A percentile compares a stretch with the other conserved stretches of the same genome.
phyloP scores from a whole-genome alignment of 2,113 vertebrate species.

The Ameiurus melas region DNA sequence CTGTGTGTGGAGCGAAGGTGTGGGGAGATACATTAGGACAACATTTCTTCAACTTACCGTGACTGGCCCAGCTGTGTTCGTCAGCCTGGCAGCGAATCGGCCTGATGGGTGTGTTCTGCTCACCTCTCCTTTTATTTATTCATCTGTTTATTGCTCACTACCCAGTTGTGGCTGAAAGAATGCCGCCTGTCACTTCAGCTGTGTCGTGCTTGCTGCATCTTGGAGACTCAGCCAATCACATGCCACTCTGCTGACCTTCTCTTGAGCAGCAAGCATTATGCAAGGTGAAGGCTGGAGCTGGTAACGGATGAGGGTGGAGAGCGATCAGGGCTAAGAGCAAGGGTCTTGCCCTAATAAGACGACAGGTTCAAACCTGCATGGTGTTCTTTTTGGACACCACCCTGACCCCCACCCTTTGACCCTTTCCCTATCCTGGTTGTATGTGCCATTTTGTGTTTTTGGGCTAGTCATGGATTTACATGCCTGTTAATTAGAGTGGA shows the following conservation, averaged over 20 bases:
- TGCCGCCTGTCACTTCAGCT: conserved; percentile 74
- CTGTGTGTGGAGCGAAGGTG: conserved; percentile 50
- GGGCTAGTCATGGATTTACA: conserved; percentile 75
- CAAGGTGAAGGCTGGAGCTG: conserved; percentile 80
- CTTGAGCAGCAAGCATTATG: conserved; percentile 68
- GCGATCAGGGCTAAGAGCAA: conserved; percentile 36
- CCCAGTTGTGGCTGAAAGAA: conserved; percentile 51
- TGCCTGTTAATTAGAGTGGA: conserved; percentile 94
- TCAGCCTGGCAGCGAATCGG: conserved; percentile 41
- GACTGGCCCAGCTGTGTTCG: conserved; percentile 55
- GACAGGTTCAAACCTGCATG: conserved; percentile 14
- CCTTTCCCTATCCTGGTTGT: not conserved
- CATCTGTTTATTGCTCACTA: conserved; percentile 47
- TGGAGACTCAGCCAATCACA: conserved; percentile 66
- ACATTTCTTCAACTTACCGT: conserved; percentile 54
- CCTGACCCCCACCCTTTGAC: conserved; percentile 38
- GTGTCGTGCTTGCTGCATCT: conserved; percentile 67
- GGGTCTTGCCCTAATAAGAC: conserved; percentile 18
- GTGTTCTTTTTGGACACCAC: conserved; percentile 34
- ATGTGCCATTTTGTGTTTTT: conserved; percentile 56
- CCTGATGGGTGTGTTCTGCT: conserved; percentile 52
- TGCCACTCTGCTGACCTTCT: conserved; percentile 80
- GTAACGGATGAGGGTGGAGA: conserved; percentile 60
- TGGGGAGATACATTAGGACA: conserved; percentile 52
- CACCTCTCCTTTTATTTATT: conserved; percentile 48